A percentile compares a stretch with the other conserved stretches of the same genome.
Evolutionary conservation across 2,113 vertebrate species (phyloP).

Genomic region (Saimiri boliviensis): DNA sequence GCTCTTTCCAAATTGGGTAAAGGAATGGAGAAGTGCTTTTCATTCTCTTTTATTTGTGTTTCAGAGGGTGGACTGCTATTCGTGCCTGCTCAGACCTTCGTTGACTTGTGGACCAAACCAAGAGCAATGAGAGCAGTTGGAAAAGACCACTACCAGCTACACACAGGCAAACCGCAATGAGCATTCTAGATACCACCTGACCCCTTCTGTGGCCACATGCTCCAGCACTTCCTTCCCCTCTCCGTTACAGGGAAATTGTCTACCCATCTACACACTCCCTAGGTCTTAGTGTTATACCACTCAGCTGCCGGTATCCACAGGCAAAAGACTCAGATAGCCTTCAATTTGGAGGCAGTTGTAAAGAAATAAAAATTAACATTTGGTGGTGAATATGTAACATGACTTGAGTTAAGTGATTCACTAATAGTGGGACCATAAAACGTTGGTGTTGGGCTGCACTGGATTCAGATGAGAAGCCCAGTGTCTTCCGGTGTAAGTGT

Average conservation of each 20-base stretch:
- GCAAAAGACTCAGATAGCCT: not conserved
- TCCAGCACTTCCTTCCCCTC: not conserved
- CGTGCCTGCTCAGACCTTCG: not conserved
- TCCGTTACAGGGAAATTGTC: not conserved
- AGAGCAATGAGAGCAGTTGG: not conserved
- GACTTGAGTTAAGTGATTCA: not conserved
- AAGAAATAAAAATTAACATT: not conserved
- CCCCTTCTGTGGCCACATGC: not conserved
- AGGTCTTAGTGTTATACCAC: not conserved
- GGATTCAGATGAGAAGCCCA: not conserved
- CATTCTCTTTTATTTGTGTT: not conserved
- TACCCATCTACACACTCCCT: not conserved
- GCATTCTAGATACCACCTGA: not conserved
- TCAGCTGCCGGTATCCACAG: not conserved
- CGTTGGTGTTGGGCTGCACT: fast-evolving
- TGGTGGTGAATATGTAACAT: not conserved
- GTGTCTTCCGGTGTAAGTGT: not conserved
- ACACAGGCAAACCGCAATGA: not conserved
- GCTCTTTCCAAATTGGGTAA: not conserved
- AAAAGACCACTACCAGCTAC: constrained; percentile 30
- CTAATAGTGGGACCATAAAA: not conserved
- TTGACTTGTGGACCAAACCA: not conserved
- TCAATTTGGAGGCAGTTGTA: not conserved
- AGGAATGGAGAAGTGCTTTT: not conserved
- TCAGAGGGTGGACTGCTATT: not conserved